Evolutionary conservation across 2,888 invertebrate species (phyloP).

Genomic region (Heteromyza rotundicornis): DNA sequence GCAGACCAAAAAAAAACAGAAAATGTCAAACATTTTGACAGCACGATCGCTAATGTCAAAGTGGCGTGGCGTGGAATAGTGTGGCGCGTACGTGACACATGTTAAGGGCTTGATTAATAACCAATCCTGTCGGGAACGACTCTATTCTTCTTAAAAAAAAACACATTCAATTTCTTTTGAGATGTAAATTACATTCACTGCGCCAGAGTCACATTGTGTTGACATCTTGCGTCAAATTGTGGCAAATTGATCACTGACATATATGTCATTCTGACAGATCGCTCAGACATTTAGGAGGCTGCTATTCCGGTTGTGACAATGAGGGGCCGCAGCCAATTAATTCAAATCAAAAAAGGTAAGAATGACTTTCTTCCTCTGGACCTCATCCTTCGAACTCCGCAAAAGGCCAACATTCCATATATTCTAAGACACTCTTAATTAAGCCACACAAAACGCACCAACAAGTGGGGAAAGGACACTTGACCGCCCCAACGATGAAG

Average conservation of each 20-base stretch:
- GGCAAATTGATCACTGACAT: neutral
- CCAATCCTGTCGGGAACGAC: neutral
- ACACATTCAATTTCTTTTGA: neutral
- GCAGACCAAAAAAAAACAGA: neutral
- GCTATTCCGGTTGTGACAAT: no score
- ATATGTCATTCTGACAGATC: slow-evolving; percentile 8
- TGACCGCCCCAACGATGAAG: neutral
- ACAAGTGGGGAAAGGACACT: neutral
- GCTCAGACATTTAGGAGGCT: no score
- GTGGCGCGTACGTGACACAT: no score
- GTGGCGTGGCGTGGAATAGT: neutral
- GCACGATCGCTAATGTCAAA: slow-evolving; percentile 15
- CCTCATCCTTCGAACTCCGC: neutral
- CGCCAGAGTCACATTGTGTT: slow-evolving; percentile 3
- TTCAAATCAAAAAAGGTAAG: no score
- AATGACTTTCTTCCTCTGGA: slow-evolving; percentile 3
- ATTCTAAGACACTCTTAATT: neutral
- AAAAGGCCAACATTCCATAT: slow-evolving; percentile 4
- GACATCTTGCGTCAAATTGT: neutral
- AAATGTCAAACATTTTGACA: slow-evolving; percentile 18
- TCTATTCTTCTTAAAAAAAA: neutral
- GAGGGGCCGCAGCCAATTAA: no score
- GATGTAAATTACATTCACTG: no score
- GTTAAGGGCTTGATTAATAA: slow-evolving; percentile 13
- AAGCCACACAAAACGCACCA: slow-evolving; percentile 2